Evolutionary conservation across 2,113 vertebrate species (phyloP), one percentile per base, ranked within the genome.

Genomic region (Tragelaphus strepsiceros): DNA sequence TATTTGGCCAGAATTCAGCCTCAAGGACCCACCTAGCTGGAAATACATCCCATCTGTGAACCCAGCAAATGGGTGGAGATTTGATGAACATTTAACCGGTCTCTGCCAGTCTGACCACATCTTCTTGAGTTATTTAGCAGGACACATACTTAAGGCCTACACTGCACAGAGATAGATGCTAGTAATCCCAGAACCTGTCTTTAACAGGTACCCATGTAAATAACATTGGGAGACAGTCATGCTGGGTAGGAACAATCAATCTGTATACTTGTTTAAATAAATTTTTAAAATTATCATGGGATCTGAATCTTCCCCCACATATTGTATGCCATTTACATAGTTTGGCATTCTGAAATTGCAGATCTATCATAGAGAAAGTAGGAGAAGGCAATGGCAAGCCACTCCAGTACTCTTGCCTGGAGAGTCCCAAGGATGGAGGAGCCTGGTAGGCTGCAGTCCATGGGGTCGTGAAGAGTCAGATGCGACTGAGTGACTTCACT

Each of bases 301-400:
- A 51, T 67, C 81, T 74, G 53, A 88, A 87, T 89, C 67, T 96
- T 7, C 24, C 67, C 39, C 58, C 85, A 89, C 67, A 51, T 80
- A 51, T 96, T 88, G n/a, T 51, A 4, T 32, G n/a, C 74, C 46
- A 80, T 54, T 80, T 86, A 74, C 62, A 7, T 83, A 67, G 77
- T 51, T 78, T 89, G 82, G 74, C 19, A 2, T 90, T 96, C 26
- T 81, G 62, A 96, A 97, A 88, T 96, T 90, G 86, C n/a, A 97
- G 64, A 13, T 83, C 26, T 87, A 6, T 91, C 53, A 32, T 85
- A 67, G 39, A 83, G 14, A 43, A 6, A 43, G 43, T 43, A 43
- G 43, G 43, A 43, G 43, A 43, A 43, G 43, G 43, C 43, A 43
- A 43, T 43, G 43, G 43, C 43, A 43, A 43, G 43, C 43, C 43